phyloP scores from a whole-genome alignment of 2,888 invertebrate species.

The Sussaba pulchella region DNA sequence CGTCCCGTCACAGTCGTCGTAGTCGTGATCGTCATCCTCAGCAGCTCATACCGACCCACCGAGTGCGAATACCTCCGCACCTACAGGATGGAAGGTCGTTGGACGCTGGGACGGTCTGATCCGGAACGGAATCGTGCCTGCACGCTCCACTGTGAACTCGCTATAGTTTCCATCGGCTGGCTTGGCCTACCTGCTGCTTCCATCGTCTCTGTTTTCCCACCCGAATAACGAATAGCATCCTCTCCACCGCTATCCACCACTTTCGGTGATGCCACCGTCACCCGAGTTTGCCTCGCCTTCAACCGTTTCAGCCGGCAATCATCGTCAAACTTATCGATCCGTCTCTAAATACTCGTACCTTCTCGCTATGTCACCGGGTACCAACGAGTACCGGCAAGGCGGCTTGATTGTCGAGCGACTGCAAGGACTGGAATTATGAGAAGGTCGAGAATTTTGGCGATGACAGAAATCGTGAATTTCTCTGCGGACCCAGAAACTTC shows the following conservation, averaged over 20 bases:
- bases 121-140: constrained; percentile 77
- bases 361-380: constrained; percentile 18
- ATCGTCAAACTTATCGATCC: constrained; percentile 61
- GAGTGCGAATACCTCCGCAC: constrained; percentile 42
- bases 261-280: constrained; percentile 32
- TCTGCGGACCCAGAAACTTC: too few species aligned
- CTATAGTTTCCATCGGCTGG: constrained; percentile 70
- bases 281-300: not conserved
- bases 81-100: constrained; percentile 69
- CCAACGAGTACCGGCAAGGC: constrained; percentile 22
- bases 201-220: constrained; percentile 41
- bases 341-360: constrained; percentile 20
- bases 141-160: constrained; percentile 73
- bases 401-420: constrained; percentile 44
- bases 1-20: constrained; percentile 44
- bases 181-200: constrained; percentile 35
- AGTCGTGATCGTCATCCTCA: constrained; percentile 41
- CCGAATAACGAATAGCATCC: constrained; percentile 12
- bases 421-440: not conserved
- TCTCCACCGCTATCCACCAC: constrained; percentile 18
- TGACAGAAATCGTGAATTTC: too few species aligned
- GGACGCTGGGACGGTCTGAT: constrained; percentile 73
- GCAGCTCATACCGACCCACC: constrained; percentile 38
- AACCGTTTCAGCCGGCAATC: constrained; percentile 24
- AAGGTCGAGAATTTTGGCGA: not conserved